A percentile compares a stretch with the other conserved stretches of the same genome.
These are phyloP conservation scores for Archaeoteleia sp. DNA, from an alignment of 2,888 invertebrate genomes.

Conservation along the genomic window DNA sequence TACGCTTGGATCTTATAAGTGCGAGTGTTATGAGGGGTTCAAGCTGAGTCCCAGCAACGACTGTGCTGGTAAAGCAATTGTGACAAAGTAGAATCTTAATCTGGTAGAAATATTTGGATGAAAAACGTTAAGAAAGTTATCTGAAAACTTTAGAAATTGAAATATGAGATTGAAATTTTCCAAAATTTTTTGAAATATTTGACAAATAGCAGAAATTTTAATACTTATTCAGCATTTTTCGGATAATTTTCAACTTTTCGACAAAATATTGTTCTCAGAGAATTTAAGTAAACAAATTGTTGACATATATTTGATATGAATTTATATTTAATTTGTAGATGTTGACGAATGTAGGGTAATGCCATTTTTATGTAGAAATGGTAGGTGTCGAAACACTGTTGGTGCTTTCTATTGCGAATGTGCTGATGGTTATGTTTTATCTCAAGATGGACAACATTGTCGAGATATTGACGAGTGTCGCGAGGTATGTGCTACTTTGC, in stretches of 20 bases:
- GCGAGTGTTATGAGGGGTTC: slow-evolving; percentile 85
- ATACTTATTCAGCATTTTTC: no score
- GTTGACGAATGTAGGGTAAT: slow-evolving; percentile 90
- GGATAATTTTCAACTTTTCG: no score
- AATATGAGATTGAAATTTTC: no score
- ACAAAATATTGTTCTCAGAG: no score
- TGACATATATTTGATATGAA: no score
- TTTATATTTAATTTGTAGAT: slow-evolving; percentile 74
- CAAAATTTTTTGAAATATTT: no score
- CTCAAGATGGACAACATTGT: slow-evolving; percentile 86
- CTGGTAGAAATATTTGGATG: no score
- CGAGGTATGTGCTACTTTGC: slow-evolving; percentile 76
- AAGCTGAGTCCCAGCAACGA: slow-evolving; percentile 86
- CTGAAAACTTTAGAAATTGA: no score
- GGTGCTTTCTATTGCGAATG: slow-evolving; percentile 90
- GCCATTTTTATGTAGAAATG: slow-evolving; percentile 90
- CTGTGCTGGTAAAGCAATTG: slow-evolving; percentile 79
- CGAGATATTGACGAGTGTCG: slow-evolving; percentile 86
- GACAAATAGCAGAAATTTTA: no score
- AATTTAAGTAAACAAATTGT: no score
- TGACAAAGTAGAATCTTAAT: slow-evolving; percentile 2
- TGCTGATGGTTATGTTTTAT: slow-evolving; percentile 85
- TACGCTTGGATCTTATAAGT: slow-evolving; percentile 82
- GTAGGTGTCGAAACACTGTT: slow-evolving; percentile 86
- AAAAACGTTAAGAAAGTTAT: no score